Evolutionary conservation across 1,140 invertebrate genomes (phyloP).

Genomic region (Matsumurasca onukii): DNA sequence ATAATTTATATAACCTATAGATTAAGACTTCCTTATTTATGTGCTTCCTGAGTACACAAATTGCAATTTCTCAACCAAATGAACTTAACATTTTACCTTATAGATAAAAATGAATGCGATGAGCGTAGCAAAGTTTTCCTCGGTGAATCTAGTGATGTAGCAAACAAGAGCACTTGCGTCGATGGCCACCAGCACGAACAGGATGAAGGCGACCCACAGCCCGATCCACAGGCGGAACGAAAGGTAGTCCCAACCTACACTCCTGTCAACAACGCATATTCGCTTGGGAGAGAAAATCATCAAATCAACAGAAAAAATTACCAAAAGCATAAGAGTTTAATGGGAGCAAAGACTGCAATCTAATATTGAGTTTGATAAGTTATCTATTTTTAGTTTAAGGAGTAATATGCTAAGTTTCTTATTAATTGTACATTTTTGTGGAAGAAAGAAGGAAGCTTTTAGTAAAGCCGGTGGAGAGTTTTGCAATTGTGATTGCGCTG

Average conservation of each 20-base stretch:
- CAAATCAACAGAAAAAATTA: conserved; percentile 37
- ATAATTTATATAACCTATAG: too few relatives aligned
- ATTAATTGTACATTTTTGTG: too few relatives aligned
- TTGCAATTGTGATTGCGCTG: too few relatives aligned
- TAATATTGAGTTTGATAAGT: too few relatives aligned
- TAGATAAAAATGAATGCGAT: conserved; percentile 99
- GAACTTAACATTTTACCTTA: conserved; percentile 86
- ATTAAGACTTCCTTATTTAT: too few relatives aligned
- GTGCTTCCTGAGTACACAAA: too few relatives aligned
- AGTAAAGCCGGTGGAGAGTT: too few relatives aligned
- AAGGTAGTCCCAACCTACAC: conserved; percentile 83
- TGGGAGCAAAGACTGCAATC: too few relatives aligned
- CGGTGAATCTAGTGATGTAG: conserved; percentile 98
- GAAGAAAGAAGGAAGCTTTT: too few relatives aligned
- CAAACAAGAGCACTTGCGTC: conserved; percentile 98
- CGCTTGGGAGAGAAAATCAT: background rate
- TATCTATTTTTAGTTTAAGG: too few relatives aligned
- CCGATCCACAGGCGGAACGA: conserved; percentile 95
- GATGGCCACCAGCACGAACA: conserved; percentile 88
- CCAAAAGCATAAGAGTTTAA: conserved; percentile 19
- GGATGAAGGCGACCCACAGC: conserved; percentile 86
- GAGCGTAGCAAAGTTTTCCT: conserved; percentile 98
- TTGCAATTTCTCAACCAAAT: too few relatives aligned
- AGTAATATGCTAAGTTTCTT: too few relatives aligned
- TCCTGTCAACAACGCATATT: conserved; percentile 50